phyloP scores from a whole-genome alignment of 2,888 invertebrate species.

The Sclerodermus sp. region DNA sequence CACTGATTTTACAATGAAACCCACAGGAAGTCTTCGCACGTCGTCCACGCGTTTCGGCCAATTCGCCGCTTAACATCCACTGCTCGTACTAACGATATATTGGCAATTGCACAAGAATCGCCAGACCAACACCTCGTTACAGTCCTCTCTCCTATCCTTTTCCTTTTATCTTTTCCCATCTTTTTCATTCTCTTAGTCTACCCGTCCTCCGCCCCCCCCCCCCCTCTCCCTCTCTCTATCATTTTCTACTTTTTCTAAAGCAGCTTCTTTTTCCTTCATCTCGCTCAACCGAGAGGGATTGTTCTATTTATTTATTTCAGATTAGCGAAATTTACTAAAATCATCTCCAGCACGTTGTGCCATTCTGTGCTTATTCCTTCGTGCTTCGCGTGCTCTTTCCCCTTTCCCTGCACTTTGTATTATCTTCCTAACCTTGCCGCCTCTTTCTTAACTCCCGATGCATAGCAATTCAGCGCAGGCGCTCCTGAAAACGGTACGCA shows the following conservation, averaged over 20 bases:
- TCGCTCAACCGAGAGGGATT: no score
- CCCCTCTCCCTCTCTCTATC: neutral
- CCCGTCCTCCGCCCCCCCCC: neutral
- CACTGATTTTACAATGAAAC: no score
- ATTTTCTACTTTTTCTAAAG: neutral
- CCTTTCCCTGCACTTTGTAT: neutral
- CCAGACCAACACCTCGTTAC: constrained; percentile 11
- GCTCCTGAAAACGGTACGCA: constrained; percentile 38
- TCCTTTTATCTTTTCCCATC: neutral
- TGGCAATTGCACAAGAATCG: constrained; percentile 41
- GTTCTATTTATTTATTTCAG: no score
- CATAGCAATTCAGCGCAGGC: neutral
- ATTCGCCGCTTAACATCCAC: constrained; percentile 40
- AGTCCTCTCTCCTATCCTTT: constrained; percentile 8
- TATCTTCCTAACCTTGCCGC: neutral
- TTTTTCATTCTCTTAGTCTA: neutral
- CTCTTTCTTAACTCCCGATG: neutral
- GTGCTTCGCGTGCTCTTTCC: neutral
- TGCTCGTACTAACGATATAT: constrained; percentile 44
- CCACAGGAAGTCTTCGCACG: no score
- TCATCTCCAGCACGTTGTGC: no score
- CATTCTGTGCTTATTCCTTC: no score
- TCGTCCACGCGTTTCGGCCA: constrained; percentile 11
- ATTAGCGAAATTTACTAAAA: no score
- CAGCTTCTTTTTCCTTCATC: no score